phyloP scores from a whole-genome alignment of 2,797 vertebrate genomes.

The Galaxias olidus region DNA sequence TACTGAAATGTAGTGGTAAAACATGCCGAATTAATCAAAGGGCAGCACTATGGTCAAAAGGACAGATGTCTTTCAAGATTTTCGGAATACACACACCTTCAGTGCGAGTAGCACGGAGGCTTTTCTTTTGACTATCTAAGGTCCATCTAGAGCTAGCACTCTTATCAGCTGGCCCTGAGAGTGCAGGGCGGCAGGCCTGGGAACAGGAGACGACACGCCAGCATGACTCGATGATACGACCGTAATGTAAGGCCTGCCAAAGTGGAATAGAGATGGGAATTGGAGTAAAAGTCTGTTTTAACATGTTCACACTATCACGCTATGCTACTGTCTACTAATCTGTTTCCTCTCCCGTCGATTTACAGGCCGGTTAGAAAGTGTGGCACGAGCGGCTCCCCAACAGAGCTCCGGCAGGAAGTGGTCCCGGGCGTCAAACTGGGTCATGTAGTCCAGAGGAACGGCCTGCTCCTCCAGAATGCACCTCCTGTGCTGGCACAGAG shows the following conservation, averaged over 20 bases:
- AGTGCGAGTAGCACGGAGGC: conserved; percentile 76
- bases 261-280: not conserved
- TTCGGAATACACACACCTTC: conserved; percentile 16
- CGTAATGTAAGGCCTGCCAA: conserved; percentile 72
- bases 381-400: conserved; percentile 74
- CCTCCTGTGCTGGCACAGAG: conserved; percentile 33
- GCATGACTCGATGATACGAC: conserved; percentile 59
- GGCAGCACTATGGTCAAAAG: too few species aligned
- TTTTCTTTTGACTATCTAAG: conserved; percentile 68
- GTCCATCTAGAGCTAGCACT: conserved; percentile 78
- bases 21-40: too few species aligned
- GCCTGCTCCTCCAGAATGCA: conserved; percentile 24
- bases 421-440: too few species aligned
- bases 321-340: not conserved
- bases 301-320: not conserved
- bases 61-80: too few species aligned
- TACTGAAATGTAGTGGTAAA: too few species aligned
- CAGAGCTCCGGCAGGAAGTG: too few species aligned
- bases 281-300: not conserved
- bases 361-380: conserved; percentile 72
- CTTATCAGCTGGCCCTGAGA: conserved; percentile 81
- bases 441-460: conserved; percentile 23
- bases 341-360: conserved; percentile 40
- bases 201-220: conserved; percentile 51
- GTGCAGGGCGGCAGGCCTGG: conserved; percentile 76